Base-by-base conservation (phyloP, 2,888 invertebrate genomes). In the Leucophenga maculata region DNA sequence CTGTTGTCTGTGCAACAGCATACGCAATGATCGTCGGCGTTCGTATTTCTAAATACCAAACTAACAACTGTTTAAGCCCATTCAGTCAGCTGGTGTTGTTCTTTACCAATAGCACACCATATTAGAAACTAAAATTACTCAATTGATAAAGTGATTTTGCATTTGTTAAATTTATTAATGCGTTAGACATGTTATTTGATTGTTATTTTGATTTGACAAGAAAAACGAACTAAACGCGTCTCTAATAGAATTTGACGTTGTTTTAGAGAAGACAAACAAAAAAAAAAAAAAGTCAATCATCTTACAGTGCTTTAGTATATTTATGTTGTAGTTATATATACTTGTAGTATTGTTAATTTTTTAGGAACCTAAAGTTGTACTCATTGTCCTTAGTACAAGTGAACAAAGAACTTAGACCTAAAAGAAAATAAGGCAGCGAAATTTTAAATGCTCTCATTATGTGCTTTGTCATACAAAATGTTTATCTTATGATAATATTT, bases 1-100 rank as follows among this genome's bases (percentile, higher is more conserved):
- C 65, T 93, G 96, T 87, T 95, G 95, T 85, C 90, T 97, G 84
- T 94, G 94, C 78, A 94, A 94, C 87, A 94, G 95, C 85, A 95
- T 97, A 88, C 92, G 93, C 88, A 95, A 95, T 88, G 93, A 94
- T 87, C 92, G 92, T 82, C 92, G 94, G 89, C 92, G 94, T 88
- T 90, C 91, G 77, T 90, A 89, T 87, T 92, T 90, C 89, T 91
- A 90, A 90, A 88, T 1, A 20, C 32, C 39, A 6, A 39, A 39
- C 39, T 39, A 39, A 20, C 31, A 50, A 67, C 3, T 16, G 3
- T 26, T 18, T 31, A 18, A 48, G 13, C 32, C 1, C 39, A 39
- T 11, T 8, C 39, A 39, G 39, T 11, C 39, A 39, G 8, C 11
- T 39, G 1, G 11, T 3, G 1, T 39, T 39, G 39, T 39, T 39